Evolutionary conservation across 2,888 invertebrate genomes (phyloP).

Genomic region (Hedychridium roseum): DNA sequence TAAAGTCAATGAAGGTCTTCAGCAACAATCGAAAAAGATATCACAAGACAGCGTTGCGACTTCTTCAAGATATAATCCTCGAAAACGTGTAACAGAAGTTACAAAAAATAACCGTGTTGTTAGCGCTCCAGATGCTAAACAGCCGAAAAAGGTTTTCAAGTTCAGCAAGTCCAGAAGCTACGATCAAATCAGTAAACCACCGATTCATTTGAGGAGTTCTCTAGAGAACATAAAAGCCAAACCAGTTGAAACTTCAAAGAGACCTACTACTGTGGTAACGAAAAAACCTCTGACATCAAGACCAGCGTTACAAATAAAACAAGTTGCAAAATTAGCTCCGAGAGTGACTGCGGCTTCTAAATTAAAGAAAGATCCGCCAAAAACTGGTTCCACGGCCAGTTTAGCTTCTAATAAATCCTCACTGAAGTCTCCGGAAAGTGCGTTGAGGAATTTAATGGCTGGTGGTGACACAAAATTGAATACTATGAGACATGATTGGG

Average conservation of each 20-base stretch:
- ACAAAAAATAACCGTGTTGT: constrained; percentile 24
- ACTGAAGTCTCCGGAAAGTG: constrained; percentile 33
- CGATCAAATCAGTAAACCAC: constrained; percentile 51
- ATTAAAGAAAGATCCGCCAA: constrained; percentile 35
- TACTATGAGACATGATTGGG: constrained; percentile 45
- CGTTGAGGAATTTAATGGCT: constrained; percentile 30
- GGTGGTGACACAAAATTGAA: constrained; percentile 47
- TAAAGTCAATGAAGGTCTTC: constrained; percentile 8
- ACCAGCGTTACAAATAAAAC: constrained; percentile 33
- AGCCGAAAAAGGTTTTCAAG: constrained; percentile 29
- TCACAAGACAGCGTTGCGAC: constrained; percentile 1
- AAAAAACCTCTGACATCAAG: constrained; percentile 30
- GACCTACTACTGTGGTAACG: constrained; percentile 8
- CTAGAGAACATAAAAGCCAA: constrained; percentile 40
- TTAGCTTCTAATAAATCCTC: constrained; percentile 24
- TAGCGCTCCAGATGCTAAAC: constrained; percentile 32
- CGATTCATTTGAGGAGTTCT: constrained; percentile 30
- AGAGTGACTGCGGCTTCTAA: constrained; percentile 37
- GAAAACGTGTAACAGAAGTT: constrained; percentile 7
- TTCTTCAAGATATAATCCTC: background rate
- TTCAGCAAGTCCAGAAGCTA: constrained; percentile 54
- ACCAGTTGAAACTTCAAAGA: constrained; percentile 32
- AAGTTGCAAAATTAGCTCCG: constrained; percentile 32
- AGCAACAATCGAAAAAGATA: constrained; percentile 5
- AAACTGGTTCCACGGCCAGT: constrained; percentile 27